These are phyloP conservation scores for Caenorhabditis auriculariae DNA, from an alignment of 2,888 invertebrate species.

Conservation along the genomic window DNA sequence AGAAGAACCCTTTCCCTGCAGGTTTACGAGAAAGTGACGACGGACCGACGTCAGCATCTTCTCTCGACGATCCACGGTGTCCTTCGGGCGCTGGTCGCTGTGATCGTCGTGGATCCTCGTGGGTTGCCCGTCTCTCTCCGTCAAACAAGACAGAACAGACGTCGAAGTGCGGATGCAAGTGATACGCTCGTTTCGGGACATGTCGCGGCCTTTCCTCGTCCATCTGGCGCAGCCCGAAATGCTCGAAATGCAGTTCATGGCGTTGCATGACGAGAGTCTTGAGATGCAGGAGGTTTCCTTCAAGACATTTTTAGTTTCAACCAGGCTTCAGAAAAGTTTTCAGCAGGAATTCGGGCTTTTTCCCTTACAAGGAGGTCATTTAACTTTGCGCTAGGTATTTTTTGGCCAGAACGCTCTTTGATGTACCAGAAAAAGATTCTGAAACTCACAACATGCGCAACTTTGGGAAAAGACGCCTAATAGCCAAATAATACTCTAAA, in stretches of 20 bases:
- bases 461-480: too few relatives aligned
- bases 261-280: conserved; percentile 83
- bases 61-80: conserved; percentile 87
- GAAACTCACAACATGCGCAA: too few relatives aligned
- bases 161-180: conserved; percentile 91
- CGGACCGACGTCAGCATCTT: conserved; percentile 64
- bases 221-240: conserved; percentile 96
- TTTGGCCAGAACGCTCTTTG: too few relatives aligned
- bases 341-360: too few relatives aligned
- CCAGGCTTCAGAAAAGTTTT: neutral
- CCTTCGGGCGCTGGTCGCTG: conserved; percentile 83
- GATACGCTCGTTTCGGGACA: conserved; percentile 75
- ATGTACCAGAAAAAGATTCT: too few relatives aligned
- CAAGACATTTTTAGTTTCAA: neutral
- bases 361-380: too few relatives aligned
- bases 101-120: conserved; percentile 88
- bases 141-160: too few relatives aligned
- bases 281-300: conserved; percentile 58
- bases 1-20: too few relatives aligned
- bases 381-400: too few relatives aligned
- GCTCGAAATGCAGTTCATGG: conserved; percentile 85
- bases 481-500: too few relatives aligned
- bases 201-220: conserved; percentile 74
- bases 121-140: too few relatives aligned
- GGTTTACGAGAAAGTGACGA: conserved; percentile 29